phyloP scores from a whole-genome alignment of 2,113 vertebrate species.

The Pygoscelis antarcticus region DNA sequence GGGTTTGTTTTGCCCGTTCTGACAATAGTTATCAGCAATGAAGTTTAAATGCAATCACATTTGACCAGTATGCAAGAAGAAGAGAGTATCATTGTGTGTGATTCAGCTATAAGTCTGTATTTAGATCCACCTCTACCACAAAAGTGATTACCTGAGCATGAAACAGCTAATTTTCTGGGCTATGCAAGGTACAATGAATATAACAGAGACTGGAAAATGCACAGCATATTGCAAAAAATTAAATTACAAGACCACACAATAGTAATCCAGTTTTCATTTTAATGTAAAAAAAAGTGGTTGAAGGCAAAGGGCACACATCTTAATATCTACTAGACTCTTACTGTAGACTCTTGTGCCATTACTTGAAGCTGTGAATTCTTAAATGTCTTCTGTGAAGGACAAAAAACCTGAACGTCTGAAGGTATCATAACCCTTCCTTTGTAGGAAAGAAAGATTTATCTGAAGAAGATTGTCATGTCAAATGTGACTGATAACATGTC shows the following conservation, averaged over 20 bases:
- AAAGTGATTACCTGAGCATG: background rate
- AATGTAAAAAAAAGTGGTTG: background rate
- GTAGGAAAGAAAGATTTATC: background rate
- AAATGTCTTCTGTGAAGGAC: background rate
- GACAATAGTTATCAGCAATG: background rate
- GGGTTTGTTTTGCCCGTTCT: background rate
- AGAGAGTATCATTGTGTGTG: background rate
- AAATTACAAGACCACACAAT: background rate
- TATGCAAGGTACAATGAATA: background rate
- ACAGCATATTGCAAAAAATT: background rate
- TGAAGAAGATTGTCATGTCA: background rate
- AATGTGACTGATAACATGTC: background rate
- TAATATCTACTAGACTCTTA: background rate
- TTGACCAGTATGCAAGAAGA: background rate
- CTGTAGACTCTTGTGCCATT: background rate
- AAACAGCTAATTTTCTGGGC: conserved; percentile 18
- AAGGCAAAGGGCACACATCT: background rate
- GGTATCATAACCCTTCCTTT: background rate
- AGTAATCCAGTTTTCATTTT: background rate
- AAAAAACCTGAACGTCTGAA: background rate
- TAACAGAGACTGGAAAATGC: background rate
- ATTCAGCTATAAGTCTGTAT: background rate
- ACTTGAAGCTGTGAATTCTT: background rate
- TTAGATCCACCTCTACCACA: background rate
- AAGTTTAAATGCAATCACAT: background rate